A percentile compares a stretch with the other conserved stretches of the same genome.
These are phyloP conservation scores for Echeneis naucrates DNA, from an alignment of 2,797 vertebrate species.

Conservation along the genomic window DNA sequence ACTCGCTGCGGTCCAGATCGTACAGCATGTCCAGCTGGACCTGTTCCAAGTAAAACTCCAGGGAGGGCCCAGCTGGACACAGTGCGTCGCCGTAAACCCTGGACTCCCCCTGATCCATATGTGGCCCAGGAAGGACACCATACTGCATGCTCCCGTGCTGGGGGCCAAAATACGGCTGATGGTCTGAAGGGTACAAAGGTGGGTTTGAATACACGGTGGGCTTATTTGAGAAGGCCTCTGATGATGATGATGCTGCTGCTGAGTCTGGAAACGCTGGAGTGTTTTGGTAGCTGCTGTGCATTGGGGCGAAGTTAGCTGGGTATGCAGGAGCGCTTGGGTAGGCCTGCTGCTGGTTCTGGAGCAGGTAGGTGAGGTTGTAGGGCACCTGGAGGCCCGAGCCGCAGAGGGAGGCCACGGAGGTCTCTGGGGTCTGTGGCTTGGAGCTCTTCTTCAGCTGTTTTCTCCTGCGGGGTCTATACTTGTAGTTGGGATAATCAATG, in stretches of 20 bases:
- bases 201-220: slow-evolving; percentile 62
- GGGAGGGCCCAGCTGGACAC: slow-evolving; percentile 72
- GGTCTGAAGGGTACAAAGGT: slow-evolving; percentile 75
- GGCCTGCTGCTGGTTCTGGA: slow-evolving; percentile 80
- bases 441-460: slow-evolving; percentile 92
- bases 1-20: slow-evolving; percentile 94
- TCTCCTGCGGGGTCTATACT: slow-evolving; percentile 92
- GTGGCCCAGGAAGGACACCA: slow-evolving; percentile 47
- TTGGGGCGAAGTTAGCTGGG: slow-evolving; percentile 24
- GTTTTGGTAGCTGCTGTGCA: slow-evolving; percentile 46
- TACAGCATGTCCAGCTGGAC: slow-evolving; percentile 89
- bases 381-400: slow-evolving; percentile 75
- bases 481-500: slow-evolving; percentile 97
- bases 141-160: slow-evolving; percentile 79
- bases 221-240: slow-evolving; percentile 42
- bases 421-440: slow-evolving; percentile 61
- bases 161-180: slow-evolving; percentile 76
- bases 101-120: slow-evolving; percentile 62
- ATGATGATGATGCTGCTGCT: slow-evolving; percentile 5
- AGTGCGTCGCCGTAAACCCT: slow-evolving; percentile 71
- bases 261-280: slow-evolving; percentile 18
- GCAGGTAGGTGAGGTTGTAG: slow-evolving; percentile 84
- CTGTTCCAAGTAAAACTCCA: slow-evolving; percentile 84
- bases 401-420: slow-evolving; percentile 66
- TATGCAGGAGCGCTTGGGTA: slow-evolving; percentile 49